Conservation (phyloP, 1,140 invertebrate genomes). For the Caenorhabditis tropicalis region DNA sequence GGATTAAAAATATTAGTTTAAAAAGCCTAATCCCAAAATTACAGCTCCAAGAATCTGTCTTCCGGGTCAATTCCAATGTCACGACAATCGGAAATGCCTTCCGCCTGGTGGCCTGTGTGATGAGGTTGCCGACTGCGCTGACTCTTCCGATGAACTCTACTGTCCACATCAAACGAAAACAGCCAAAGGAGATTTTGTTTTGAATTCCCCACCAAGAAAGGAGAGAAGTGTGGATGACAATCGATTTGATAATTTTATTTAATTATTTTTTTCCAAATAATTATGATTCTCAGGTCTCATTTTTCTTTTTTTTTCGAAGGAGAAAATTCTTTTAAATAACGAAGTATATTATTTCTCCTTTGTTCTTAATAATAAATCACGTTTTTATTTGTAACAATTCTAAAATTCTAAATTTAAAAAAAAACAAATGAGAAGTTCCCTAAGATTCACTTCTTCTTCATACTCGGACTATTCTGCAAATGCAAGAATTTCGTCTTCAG, state of each 20-base stretch:
- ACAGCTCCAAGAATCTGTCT: constrained; percentile 75
- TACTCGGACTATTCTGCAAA: constrained; percentile 53
- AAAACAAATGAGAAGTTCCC: no score
- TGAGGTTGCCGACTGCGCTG: constrained; percentile 64
- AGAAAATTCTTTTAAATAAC: background rate
- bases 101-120: constrained; percentile 70
- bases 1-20: no score
- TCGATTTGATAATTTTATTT: background rate
- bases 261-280: background rate
- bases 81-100: constrained; percentile 72
- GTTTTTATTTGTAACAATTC: background rate
- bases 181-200: background rate
- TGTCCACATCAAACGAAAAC: constrained; percentile 1
- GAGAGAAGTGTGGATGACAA: background rate
- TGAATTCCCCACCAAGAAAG: background rate
- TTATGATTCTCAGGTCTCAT: background rate
- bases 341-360: no score
- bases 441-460: constrained; percentile 8
- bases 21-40: no score
- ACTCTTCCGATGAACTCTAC: constrained; percentile 59
- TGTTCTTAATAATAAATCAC: no score
- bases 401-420: no score
- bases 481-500: constrained; percentile 57
- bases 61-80: constrained; percentile 76
- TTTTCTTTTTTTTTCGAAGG: background rate